Evolutionary conservation across 2,113 vertebrate species (phyloP), one percentile per base, ranked within the genome.

Genomic region (Mugil cephalus): DNA sequence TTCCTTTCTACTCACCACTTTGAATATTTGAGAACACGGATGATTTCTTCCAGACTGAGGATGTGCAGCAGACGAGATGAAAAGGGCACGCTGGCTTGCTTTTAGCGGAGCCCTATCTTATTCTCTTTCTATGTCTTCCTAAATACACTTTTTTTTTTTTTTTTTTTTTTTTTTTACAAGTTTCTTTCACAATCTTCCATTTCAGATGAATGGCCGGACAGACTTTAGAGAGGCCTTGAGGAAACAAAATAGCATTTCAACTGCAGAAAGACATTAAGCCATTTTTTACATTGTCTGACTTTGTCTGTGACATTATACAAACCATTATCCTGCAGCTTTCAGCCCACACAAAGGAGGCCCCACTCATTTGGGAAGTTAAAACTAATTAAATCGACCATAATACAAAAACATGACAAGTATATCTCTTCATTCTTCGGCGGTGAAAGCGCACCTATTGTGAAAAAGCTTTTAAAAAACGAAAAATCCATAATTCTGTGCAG

Each of bases 151-250:
- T 30, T 35, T 71, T 67, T 84, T 70, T 36, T 71, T 67, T 84
- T 70, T 36, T 1, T 46, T 30, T 35, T n/a, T n/a, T n/a, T n/a
- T 71, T 67, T 84, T 70, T 36, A 63, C 53, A 53, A 7, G 0
- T 60, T 55, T 52, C 47, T 53, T 75, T 78, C 1, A 48, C 55
- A 42, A 11, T 54, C 52, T 53, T 5, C 10, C 55, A 52, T 82
- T 82, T 77, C 43, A 50, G 53, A 40, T 43, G 35, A 71, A 58
- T 24, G 40, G 42, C 42, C 7, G 38, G 54, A 48, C 55, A 50
- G 73, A 40, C 55, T 82, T 54, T 12, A 62, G 43, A 68, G 63
- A 53, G 43, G 47, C 66, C 79, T 76, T 82, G 81, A 80, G 61
- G 78, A 70, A 5, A 38, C 40, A 60, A 30, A 56, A 46, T 36